Evolutionary conservation across 2,888 invertebrate genomes (phyloP).

Genomic region (Caenorhabditis parvicauda): DNA sequence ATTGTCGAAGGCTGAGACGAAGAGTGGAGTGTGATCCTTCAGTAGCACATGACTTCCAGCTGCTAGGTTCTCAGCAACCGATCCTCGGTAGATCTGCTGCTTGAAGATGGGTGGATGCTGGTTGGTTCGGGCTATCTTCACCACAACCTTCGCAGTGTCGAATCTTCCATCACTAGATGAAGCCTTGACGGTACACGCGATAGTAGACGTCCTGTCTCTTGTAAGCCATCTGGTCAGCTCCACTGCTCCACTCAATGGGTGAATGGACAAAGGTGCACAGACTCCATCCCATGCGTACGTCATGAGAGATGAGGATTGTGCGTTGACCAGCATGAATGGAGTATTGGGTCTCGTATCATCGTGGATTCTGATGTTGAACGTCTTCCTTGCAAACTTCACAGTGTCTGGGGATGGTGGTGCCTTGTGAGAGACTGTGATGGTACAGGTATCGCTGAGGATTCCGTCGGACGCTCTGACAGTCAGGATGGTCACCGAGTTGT

Average conservation of each 20-base stretch:
- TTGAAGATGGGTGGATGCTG: constrained; percentile 66
- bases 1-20: constrained; percentile 79
- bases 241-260: constrained; percentile 36
- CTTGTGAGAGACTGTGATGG: constrained; percentile 81
- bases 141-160: constrained; percentile 29
- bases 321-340: constrained; percentile 21
- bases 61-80: constrained; percentile 72
- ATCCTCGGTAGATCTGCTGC: constrained; percentile 77
- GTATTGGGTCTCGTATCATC: constrained; percentile 32
- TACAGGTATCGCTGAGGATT: constrained; percentile 66
- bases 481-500: constrained; percentile 76
- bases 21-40: constrained; percentile 71
- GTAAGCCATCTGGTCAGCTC: constrained; percentile 36
- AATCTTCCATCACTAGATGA: constrained; percentile 18
- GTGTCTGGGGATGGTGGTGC: constrained; percentile 39
- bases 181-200: constrained; percentile 33
- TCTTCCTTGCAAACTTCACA: constrained; percentile 3
- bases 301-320: constrained; percentile 18
- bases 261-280: constrained; percentile 35
- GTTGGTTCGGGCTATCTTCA: constrained; percentile 41
- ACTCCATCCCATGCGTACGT: constrained; percentile 15
- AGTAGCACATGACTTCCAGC: constrained; percentile 21
- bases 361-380: constrained; percentile 14
- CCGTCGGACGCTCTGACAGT: constrained; percentile 74
- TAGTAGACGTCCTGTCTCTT: constrained; percentile 21